Percentiles rank a stretch among this genome's conserved stretches.
These are phyloP conservation scores for Aix galericulata DNA, from an alignment of 2,113 vertebrate species.

Conservation along the genomic window DNA sequence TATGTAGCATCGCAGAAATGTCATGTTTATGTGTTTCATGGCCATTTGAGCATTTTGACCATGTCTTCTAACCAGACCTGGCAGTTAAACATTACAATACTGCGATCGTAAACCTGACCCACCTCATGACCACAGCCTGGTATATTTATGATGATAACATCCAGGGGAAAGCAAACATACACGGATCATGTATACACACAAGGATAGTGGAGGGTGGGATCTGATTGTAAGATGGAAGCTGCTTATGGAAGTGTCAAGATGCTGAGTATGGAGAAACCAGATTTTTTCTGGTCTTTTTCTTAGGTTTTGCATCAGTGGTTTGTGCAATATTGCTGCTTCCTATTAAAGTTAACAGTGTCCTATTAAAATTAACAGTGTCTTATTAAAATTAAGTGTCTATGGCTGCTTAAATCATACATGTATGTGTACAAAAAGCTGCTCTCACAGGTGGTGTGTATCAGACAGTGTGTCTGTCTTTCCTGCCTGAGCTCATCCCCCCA, in stretches of 20 bases:
- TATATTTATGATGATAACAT: not conserved
- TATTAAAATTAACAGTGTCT: not conserved
- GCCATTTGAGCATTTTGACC: not conserved
- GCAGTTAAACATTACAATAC: not conserved
- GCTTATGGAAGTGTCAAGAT: no score
- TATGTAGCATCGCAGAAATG: not conserved
- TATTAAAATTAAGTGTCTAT: not conserved
- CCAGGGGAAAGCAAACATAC: not conserved
- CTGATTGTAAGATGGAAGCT: not conserved
- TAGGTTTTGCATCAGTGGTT: not conserved
- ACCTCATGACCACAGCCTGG: not conserved
- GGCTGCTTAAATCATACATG: not conserved
- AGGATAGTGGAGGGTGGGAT: not conserved
- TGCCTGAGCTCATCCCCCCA: not conserved
- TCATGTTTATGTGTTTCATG: not conserved
- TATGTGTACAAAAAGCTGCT: not conserved
- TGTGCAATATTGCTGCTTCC: not conserved
- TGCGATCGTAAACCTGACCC: not conserved
- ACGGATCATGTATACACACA: not conserved
- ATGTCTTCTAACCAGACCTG: not conserved
- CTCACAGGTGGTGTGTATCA: not conserved
- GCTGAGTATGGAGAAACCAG: not conserved
- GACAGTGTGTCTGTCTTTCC: not conserved
- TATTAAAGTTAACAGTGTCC: not conserved
- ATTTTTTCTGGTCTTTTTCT: not conserved